Evolutionary conservation across 2,113 vertebrate species (phyloP).

Genomic region (Pycnonotus jocosus): DNA sequence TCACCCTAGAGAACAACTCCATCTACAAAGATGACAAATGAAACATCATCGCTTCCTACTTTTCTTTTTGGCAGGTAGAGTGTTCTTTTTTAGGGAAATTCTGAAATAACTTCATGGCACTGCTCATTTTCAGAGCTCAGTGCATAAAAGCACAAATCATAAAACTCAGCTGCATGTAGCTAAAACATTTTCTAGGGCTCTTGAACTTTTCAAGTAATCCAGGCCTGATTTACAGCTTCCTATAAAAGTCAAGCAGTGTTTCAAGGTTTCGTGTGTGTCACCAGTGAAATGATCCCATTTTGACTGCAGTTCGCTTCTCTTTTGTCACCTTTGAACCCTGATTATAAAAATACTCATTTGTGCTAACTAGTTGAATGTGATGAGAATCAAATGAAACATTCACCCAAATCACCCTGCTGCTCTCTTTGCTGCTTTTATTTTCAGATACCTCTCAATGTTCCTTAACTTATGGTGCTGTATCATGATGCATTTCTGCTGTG

Average conservation of each 20-base stretch:
- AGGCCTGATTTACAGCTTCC: constrained; percentile 32
- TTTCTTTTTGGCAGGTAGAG: not conserved
- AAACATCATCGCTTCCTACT: not conserved
- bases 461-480: not conserved
- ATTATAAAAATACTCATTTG: not conserved
- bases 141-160: not conserved
- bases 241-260: constrained; percentile 48
- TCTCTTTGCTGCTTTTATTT: not conserved
- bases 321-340: not conserved
- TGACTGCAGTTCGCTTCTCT: not conserved
- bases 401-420: not conserved
- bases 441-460: not conserved
- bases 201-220: constrained; percentile 32
- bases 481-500: not conserved
- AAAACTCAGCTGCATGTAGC: constrained; percentile 6
- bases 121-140: not conserved
- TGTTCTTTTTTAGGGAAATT: not conserved
- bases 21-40: not conserved
- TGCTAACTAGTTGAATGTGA: not conserved
- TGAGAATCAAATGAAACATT: not conserved
- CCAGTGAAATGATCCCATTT: not conserved
- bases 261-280: not conserved
- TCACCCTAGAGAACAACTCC: not conserved
- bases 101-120: not conserved
- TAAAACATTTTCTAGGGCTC: not conserved